Evolutionary conservation across 2,888 invertebrate genomes (phyloP), one percentile per base, ranked within the genome.

Genomic region (Darwinula stevensoni): DNA sequence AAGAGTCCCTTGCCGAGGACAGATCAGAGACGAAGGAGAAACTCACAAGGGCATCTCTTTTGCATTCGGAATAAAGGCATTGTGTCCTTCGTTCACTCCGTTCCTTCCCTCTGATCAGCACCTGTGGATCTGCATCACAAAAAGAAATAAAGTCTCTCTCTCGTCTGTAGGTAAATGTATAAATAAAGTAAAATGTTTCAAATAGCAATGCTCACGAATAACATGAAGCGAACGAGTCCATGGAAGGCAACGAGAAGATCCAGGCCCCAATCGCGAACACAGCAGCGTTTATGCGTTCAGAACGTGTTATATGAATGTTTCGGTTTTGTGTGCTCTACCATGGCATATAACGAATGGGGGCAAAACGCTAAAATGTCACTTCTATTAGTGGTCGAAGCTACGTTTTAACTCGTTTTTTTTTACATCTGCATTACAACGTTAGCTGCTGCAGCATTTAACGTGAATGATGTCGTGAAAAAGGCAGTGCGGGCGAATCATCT

Each of bases 181-280:
- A n/a, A n/a, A n/a, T n/a, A n/a, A n/a, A n/a, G n/a, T n/a, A n/a
- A n/a, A n/a, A n/a, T n/a, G n/a, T n/a, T n/a, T n/a, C n/a, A n/a
- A n/a, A n/a, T 9, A n/a, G 6, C 22, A 22, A 22, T 11, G 54
- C 66, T 67, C 57, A 78, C 78, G 48, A 78, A 74, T 36, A 76
- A 61, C 34, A 82, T 59, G 27, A 88, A 51, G 51, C 91, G 88
- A 47, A 76, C 66, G 35, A 75, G 47, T 30, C 86, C 71, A 48
- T 91, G 80, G 56, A 86, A 74, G 3, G 67, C 68, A 11, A 88
- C 78, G 52, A 71, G 88, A 4, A 69, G 74, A 3, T 74, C 75
- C 39, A 91, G 53, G 36, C 88, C 67, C 66, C 71, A 86, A 39
- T 76, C 71, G 78, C 60, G 47, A 74, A 72, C 0, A 68, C 76